A percentile compares a stretch with the other conserved stretches of the same genome.
phyloP scores from a whole-genome alignment of 2,797 vertebrate genomes.

The Eupleurogrammus muticus region DNA sequence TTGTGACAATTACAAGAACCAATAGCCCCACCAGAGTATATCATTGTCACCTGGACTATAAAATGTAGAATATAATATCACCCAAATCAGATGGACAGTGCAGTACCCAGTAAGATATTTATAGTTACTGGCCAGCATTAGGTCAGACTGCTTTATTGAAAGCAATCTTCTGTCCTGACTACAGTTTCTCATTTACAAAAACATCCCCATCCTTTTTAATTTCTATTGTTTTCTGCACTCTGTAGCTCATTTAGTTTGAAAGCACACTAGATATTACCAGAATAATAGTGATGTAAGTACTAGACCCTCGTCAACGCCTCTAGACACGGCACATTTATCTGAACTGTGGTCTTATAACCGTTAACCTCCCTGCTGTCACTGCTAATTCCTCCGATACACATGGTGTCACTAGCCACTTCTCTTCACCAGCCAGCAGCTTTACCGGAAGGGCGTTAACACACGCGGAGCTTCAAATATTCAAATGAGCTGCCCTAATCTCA shows the following conservation, averaged over 20 bases:
- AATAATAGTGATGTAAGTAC: neutral
- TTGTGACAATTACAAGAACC: neutral
- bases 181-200: neutral
- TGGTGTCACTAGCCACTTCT: neutral
- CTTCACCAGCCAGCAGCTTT: neutral
- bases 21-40: slow-evolving; percentile 6
- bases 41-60: neutral
- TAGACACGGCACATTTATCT: neutral
- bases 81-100: neutral
- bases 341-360: neutral
- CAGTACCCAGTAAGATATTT: neutral
- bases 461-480: neutral
- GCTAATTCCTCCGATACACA: slow-evolving; percentile 1
- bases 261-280: neutral
- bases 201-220: no score
- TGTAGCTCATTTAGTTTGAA: neutral
- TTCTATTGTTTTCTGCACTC: neutral
- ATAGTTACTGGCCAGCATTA: neutral
- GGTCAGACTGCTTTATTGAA: neutral
- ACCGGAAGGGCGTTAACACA: neutral
- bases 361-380: neutral
- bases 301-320: neutral
- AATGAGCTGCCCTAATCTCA: neutral
- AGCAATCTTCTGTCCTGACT: neutral
- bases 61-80: neutral